These are phyloP conservation scores for Oryctes rhinoceros DNA, from an alignment of 1,140 invertebrate species.

Conservation along the genomic window DNA sequence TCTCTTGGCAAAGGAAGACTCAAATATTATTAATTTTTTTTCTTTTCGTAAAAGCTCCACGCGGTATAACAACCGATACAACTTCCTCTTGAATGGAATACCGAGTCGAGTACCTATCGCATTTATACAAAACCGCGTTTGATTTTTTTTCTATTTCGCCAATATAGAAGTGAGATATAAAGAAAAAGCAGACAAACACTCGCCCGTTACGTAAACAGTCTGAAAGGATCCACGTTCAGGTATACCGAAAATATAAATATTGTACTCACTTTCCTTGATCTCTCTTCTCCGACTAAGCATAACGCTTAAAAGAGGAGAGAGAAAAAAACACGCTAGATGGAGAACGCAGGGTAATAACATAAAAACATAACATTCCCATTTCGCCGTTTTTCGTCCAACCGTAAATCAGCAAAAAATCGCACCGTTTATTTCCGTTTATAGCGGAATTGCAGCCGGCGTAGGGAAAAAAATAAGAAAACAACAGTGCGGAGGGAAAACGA, in stretches of 20 bases:
- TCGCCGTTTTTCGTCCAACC: not conserved
- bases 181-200: not conserved
- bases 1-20: no score
- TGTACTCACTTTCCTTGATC: not conserved
- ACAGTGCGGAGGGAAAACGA: not conserved
- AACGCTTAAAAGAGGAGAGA: not conserved
- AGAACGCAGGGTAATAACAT: not conserved
- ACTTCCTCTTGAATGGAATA: no score
- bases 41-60: no score
- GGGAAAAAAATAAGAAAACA: not conserved
- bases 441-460: not conserved
- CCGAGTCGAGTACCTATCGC: no score
- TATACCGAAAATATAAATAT: not conserved
- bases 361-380: conserved; percentile 19
- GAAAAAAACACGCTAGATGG: not conserved
- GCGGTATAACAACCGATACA: no score
- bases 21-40: no score
- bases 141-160: no score
- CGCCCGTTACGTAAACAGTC: not conserved
- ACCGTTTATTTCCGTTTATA: not conserved
- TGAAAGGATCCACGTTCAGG: not conserved
- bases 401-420: not conserved
- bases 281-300: not conserved
- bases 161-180: not conserved
- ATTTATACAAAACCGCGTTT: no score